phyloP scores from a whole-genome alignment of 2,888 invertebrate species.

The Stenolophus ochropezus region DNA sequence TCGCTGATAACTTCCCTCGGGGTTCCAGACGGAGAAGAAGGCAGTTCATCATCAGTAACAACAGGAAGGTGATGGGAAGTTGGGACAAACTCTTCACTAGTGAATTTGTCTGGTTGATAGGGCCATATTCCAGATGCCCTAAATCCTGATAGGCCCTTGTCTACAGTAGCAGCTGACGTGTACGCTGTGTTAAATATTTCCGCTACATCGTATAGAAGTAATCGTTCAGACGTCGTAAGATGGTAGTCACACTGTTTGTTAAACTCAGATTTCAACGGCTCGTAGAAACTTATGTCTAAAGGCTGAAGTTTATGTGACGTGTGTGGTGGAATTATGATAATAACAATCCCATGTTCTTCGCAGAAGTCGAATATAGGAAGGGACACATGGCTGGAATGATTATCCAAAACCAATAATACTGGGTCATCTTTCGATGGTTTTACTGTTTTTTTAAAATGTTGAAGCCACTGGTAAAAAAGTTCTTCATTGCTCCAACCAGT shows the following conservation, averaged over 20 bases:
- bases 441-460: slow-evolving; percentile 47
- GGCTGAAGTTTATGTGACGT: slow-evolving; percentile 14
- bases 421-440: slow-evolving; percentile 1
- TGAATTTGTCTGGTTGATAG: too few relatives aligned
- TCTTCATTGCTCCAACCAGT: slow-evolving; percentile 63
- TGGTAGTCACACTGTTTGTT: slow-evolving; percentile 55
- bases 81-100: too few relatives aligned
- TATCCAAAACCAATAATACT: slow-evolving; percentile 51
- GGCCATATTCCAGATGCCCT: too few relatives aligned
- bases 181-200: too few relatives aligned
- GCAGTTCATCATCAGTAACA: too few relatives aligned
- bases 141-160: too few relatives aligned
- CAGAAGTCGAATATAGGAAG: slow-evolving; percentile 32
- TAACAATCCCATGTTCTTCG: slow-evolving; percentile 53
- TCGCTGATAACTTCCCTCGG: too few relatives aligned
- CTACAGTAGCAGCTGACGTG: too few relatives aligned
- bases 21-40: too few relatives aligned
- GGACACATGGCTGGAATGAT: slow-evolving; percentile 45
- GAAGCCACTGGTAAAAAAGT: slow-evolving; percentile 62
- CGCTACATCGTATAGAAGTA: too few relatives aligned
- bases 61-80: too few relatives aligned
- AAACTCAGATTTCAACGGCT: slow-evolving; percentile 52
- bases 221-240: too few relatives aligned
- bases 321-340: slow-evolving; percentile 49
- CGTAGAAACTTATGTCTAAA: slow-evolving; percentile 45